Percentiles rank a stretch among this genome's conserved stretches.
These are phyloP conservation scores for Drosophila kanekoi DNA, from an alignment of 2,888 invertebrate species.

Conservation along the genomic window DNA sequence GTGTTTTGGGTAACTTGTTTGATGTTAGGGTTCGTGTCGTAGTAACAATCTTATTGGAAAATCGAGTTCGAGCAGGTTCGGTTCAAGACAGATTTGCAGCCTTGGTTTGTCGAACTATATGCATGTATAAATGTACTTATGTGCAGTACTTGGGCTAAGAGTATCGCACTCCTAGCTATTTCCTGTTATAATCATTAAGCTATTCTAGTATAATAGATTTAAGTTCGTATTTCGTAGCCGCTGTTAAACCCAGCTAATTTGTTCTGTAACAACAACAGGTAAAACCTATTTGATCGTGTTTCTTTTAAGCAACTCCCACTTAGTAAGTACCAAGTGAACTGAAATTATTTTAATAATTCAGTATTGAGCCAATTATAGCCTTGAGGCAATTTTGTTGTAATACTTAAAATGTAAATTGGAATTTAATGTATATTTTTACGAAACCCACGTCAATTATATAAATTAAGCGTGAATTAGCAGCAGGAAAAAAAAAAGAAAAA, in stretches of 20 bases:
- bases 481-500: conserved; percentile 4
- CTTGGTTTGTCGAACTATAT: too few relatives aligned
- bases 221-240: too few relatives aligned
- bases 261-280: conserved; percentile 4
- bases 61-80: too few relatives aligned
- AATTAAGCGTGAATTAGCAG: conserved; percentile 74
- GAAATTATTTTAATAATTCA: conserved; percentile 47
- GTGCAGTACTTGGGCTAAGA: too few relatives aligned
- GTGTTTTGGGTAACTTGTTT: too few relatives aligned
- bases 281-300: conserved; percentile 20
- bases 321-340: conserved; percentile 30
- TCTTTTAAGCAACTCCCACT: conserved; percentile 41
- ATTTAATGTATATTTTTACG: conserved; percentile 71
- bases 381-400: conserved; percentile 43
- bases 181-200: neutral
- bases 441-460: conserved; percentile 76
- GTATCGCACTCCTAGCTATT: too few relatives aligned
- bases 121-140: too few relatives aligned
- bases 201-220: neutral
- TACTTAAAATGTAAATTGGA: conserved; percentile 66
- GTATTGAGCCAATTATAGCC: conserved; percentile 52
- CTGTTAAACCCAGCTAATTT: neutral
- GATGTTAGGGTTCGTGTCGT: too few relatives aligned
- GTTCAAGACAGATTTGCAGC: too few relatives aligned
- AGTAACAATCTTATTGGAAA: too few relatives aligned